phyloP scores from a whole-genome alignment of 2,888 invertebrate species.

The Calliscelio sp. region DNA sequence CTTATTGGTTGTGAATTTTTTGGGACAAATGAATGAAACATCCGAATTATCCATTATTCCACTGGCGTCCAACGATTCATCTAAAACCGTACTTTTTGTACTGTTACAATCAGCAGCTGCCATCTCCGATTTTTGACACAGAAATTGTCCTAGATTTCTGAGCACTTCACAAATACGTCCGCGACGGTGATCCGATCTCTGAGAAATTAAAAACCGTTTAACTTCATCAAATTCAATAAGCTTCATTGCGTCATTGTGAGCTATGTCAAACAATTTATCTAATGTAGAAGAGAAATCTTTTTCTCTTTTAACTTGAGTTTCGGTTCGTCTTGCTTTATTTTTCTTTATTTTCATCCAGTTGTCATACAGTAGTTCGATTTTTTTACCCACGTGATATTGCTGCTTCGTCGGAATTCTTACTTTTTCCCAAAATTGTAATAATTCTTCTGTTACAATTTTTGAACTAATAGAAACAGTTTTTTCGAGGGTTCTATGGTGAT shows the following conservation, averaged over 20 bases:
- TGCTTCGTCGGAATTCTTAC: slow-evolving; percentile 8
- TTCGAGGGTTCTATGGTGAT: not conserved
- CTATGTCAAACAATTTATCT: slow-evolving; percentile 12
- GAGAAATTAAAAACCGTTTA: not conserved
- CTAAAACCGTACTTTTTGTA: too few species aligned
- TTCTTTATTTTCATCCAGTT: slow-evolving; percentile 11
- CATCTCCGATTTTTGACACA: too few species aligned
- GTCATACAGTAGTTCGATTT: slow-evolving; percentile 3
- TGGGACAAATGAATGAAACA: too few species aligned
- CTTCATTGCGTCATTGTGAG: slow-evolving; percentile 9
- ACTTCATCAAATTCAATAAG: not conserved
- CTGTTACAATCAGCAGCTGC: too few species aligned
- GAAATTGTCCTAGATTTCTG: not conserved
- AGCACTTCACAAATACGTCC: slow-evolving; percentile 15
- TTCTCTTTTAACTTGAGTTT: not conserved
- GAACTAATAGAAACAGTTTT: not conserved
- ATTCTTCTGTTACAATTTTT: not conserved
- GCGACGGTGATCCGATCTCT: not conserved
- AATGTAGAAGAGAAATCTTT: not conserved
- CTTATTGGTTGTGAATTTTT: too few species aligned
- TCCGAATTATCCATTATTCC: too few species aligned
- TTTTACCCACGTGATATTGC: not conserved
- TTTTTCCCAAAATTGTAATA: slow-evolving; percentile 8
- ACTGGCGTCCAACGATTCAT: too few species aligned
- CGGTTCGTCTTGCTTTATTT: not conserved